Base-by-base conservation (phyloP, 2,888 invertebrate genomes). In the Serripes groenlandicus region DNA sequence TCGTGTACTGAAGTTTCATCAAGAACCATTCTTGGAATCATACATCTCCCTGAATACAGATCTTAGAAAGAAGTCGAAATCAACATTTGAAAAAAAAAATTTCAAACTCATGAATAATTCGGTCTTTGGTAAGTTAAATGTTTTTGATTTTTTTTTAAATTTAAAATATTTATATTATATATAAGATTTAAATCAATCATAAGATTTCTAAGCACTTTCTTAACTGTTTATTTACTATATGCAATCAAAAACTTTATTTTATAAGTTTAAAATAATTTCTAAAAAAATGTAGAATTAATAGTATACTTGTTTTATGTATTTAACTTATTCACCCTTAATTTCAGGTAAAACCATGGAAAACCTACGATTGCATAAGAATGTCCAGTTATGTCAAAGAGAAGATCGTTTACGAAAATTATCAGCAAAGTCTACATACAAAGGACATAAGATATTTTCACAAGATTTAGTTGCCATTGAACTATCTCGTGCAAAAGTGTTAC, bases 1-100 rank as follows among this genome's bases (percentile, higher is more conserved):
- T 90, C 75, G 91, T 72, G 86, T 91, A 21, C 73, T 94, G 26
- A 70, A 90, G 81, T 94, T 94, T 84, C 75, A 76, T 85, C 88
- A 91, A 75, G 28, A 37, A 37, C 66, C 35, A 5, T 94, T 93
- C 92, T 77, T 94, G 34, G 91, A 92, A 70, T 37, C 85, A 4
- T 94, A 94, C 68, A 93, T 93, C 0, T 83, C 91, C 0, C 37
- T 66, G 2, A 66, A 66, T 7, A 66, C 66, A n/a, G 35, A 66
- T 5, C 30, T 60, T 9, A 28, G 60, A 28, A 26, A 56, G 18
- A 60, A 28, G 7, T 60, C 60, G 28, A 60, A 66, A 23, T 66
- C 37, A 35, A 5, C 34, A 28, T 66, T 66, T 66, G 35, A 30
- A 11, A 66, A 66, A 21, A 34, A 30, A 3, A 35, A 35, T 7